A percentile compares a stretch with the other conserved stretches of the same genome.
phyloP scores from a whole-genome alignment of 2,888 invertebrate species.

The Andrena chrysosceles region DNA sequence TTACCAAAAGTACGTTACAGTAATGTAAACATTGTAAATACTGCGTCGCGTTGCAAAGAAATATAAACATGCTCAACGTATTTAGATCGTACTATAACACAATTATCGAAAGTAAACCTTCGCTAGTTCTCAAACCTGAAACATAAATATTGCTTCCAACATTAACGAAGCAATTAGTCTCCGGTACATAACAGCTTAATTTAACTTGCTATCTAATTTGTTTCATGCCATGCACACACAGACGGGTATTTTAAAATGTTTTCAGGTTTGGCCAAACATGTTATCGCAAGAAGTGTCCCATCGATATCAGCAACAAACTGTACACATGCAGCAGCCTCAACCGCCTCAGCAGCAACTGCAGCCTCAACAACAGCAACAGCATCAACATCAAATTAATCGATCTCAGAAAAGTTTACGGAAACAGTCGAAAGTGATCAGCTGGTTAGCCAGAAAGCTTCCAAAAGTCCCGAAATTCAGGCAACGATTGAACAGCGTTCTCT shows the following conservation, averaged over 20 bases:
- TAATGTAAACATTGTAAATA: too few relatives aligned
- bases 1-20: too few relatives aligned
- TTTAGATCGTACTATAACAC: neutral
- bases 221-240: neutral
- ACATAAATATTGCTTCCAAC: neutral
- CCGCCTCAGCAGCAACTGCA: constrained; percentile 37
- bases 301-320: constrained; percentile 47
- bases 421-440: constrained; percentile 76
- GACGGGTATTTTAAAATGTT: neutral
- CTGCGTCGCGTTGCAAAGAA: too few relatives aligned
- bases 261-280: constrained; percentile 31
- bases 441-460: constrained; percentile 78
- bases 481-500: constrained; percentile 82
- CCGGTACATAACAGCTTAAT: neutral
- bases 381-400: constrained; percentile 41
- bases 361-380: constrained; percentile 39
- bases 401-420: constrained; percentile 62
- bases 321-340: constrained; percentile 19
- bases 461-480: constrained; percentile 81
- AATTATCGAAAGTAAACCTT: neutral
- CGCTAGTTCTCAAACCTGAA: neutral
- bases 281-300: constrained; percentile 46
- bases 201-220: neutral
- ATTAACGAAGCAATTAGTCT: neutral
- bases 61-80: too few relatives aligned